Conservation (phyloP, 2,888 invertebrate species). For the Xestia c-nigrum region DNA sequence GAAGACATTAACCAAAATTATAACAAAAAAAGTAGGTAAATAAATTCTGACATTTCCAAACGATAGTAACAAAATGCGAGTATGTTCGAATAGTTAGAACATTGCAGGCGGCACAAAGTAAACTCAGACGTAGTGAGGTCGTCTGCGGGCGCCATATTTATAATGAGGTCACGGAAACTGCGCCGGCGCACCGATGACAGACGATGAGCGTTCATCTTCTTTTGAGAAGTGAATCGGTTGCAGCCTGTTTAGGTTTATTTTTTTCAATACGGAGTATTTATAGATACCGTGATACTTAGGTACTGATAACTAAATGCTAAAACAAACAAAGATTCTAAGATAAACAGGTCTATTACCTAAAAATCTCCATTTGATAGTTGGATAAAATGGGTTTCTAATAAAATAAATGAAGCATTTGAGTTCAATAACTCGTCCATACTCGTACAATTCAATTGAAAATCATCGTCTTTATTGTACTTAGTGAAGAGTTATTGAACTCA, state of each 20-base stretch:
- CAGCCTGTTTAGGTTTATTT: slow-evolving; percentile 33
- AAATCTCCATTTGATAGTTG: neutral
- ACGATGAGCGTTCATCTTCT: slow-evolving; percentile 60
- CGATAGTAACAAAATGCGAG: slow-evolving; percentile 42
- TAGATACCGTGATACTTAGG: neutral
- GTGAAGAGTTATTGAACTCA: neutral
- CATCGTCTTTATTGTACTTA: neutral
- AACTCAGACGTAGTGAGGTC: slow-evolving; percentile 77
- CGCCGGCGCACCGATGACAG: slow-evolving; percentile 74
- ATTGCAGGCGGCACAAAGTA: slow-evolving; percentile 69
- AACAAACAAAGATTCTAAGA: no score
- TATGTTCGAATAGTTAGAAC: slow-evolving; percentile 56
- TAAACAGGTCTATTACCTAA: neutral
- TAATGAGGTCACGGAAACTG: slow-evolving; percentile 85
- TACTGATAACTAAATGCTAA: neutral
- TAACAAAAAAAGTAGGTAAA: neutral
- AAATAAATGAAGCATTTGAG: neutral
- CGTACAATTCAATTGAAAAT: neutral
- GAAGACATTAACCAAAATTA: neutral
- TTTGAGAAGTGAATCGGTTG: slow-evolving; percentile 50
- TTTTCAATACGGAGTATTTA: neutral
- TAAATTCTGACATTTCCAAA: slow-evolving; percentile 17
- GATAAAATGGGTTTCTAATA: neutral
- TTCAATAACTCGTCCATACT: neutral
- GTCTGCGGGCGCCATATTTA: slow-evolving; percentile 78